Evolutionary conservation across 2,888 invertebrate species (phyloP), one percentile per base, ranked within the genome.

Genomic region (Drosophila neutralis): DNA sequence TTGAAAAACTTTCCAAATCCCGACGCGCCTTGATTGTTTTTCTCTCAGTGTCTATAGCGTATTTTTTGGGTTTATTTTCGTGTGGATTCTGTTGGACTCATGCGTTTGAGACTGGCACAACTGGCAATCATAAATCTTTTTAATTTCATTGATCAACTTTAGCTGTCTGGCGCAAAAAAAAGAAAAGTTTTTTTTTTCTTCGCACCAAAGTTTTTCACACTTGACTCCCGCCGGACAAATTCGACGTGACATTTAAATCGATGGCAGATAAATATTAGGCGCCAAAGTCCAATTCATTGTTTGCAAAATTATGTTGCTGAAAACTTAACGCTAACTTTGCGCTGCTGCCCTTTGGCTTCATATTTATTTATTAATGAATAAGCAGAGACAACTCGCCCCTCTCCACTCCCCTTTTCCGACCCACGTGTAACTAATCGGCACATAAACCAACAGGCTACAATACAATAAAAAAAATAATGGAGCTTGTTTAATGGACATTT

Each of bases 131-230:
- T 85, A 89, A 87, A 87, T 87, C 90, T 87, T 87, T 86, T 87
- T 89, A 89, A 87, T 87, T 89, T 87, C 86, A 88, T 89, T 87
- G 87, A 89, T 89, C 89, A 89, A 87, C 82, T 89, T 86, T 79
- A 45, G 63, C 53, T 64, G 60, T 51, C 13, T 18, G 27, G n/a
- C 27, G 6, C 3, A 27, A 54, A 18, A 24, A 35, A 48, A 45
- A 45, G 21, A 24, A 45, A 45, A 42, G 56, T 48, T 48, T 7
- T 40, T 62, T 40, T 62, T 57, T 49, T 51, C 35, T 82, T 67
- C 56, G 48, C 31, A 61, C 54, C 57, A 65, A 89, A 85, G 80
- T 78, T 85, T 85, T 89, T 85, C 89, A 87, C 89, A 82, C 89
- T 85, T 76, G 78, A 87, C 56, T 87, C 89, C 85, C 89, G 60